Percentiles rank a stretch among this genome's conserved stretches.
Conservation (phyloP, 37 sponge, comb jelly and placozoan genomes). For the Mnemiopsis leidyi region DNA sequence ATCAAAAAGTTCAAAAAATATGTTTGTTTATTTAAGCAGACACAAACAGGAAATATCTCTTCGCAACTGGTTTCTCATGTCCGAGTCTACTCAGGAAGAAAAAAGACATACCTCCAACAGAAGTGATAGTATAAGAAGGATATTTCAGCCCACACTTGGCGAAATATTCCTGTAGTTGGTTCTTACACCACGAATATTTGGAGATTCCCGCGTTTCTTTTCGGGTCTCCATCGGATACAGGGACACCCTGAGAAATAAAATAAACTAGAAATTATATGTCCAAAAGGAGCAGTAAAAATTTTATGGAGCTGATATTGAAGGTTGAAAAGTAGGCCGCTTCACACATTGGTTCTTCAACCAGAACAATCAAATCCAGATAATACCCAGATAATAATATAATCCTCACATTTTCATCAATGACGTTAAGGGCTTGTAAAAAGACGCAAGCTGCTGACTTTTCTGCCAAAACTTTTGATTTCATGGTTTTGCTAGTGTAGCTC, state of each 20-base stretch:
- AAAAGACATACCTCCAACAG: neutral
- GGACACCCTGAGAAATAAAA: conserved; percentile 22
- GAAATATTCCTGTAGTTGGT: conserved; percentile 57
- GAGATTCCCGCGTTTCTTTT: neutral
- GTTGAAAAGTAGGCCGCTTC: no score
- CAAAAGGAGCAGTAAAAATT: neutral
- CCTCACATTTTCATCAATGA: conserved; percentile 19
- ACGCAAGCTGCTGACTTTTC: conserved; percentile 56
- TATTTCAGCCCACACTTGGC: conserved; percentile 10
- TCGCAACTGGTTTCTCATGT: no score
- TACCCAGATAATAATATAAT: no score
- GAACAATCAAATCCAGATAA: no score
- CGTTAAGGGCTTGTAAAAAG: neutral
- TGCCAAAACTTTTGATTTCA: conserved; percentile 62
- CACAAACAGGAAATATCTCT: no score
- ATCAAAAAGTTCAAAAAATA: no score
- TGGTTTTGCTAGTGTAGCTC: neutral
- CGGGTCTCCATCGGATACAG: neutral
- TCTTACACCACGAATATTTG: conserved; percentile 62
- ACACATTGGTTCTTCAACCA: no score
- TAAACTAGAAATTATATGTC: neutral
- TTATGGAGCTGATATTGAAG: no score
- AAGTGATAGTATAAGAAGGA: conserved; percentile 22
- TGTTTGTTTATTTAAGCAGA: no score
- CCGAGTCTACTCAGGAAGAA: no score